Evolutionary conservation across 2,797 vertebrate genomes (phyloP), one percentile per base, ranked within the genome.

Genomic region (Pseudochaenichthys georgianus): DNA sequence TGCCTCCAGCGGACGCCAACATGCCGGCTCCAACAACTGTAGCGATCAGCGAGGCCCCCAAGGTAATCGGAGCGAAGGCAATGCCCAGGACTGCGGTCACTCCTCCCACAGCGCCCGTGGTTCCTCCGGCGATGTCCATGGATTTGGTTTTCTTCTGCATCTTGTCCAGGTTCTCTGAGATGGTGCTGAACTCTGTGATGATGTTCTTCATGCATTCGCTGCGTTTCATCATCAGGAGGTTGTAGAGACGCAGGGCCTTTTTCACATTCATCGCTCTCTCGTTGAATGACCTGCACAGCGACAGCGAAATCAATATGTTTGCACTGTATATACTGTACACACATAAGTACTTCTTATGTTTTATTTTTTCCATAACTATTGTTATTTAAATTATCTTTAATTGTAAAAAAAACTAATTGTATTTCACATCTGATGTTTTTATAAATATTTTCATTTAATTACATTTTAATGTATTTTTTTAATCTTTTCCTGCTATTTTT

Each of bases 21-120:
- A 94, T 88, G 1, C 90, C 91, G 4, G 88, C 87, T 0, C 95
- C 94, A 0, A 94, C 64, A 0, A 85, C 91, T 0, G 91, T 90
- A 0, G 85, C 92, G 0, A 94, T 78, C 59, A 95, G 78, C 0
- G 93, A 95, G 17, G 50, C 16, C 0, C 94, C 93, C 65, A 95
- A 31, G 46, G 93, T 94, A 1, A 87, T 0, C 0, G 94, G 93
- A 6, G 93, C 92, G 13, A 95, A 69, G 52, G 71, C 83, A 0
- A 95, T 79, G 11, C 93, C 94, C 15, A 92, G 41, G 43, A 94
- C 70, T 0, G 91, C 87, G 0, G 90, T 77, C 64, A 92, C 85
- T 8, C 93, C 93, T 34, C 93, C 95, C 1, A 92, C 80, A 0
- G 90, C 87, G 0, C 93, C 91, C 0, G 90, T 86, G 9, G 92